A percentile compares a stretch with the other conserved stretches of the same genome.
phyloP scores from a whole-genome alignment of 2,113 vertebrate genomes.

The Ceratotherium simum region DNA sequence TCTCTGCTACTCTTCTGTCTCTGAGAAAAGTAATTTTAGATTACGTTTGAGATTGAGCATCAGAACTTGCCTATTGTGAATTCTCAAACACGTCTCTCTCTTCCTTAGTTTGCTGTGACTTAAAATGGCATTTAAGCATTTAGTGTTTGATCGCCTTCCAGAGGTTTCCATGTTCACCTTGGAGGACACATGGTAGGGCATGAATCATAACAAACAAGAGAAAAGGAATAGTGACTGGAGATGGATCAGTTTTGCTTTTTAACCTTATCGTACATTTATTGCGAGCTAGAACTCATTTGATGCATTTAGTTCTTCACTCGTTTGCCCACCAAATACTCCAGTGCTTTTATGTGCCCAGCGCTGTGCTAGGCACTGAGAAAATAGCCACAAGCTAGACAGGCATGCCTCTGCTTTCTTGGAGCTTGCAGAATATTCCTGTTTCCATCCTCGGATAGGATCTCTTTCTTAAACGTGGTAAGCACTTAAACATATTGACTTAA shows the following conservation, averaged over 20 bases:
- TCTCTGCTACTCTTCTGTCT: not conserved
- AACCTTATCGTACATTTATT: not conserved
- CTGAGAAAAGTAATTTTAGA: not conserved
- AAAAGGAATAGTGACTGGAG: not conserved
- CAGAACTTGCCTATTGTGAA: not conserved
- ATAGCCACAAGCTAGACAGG: fast-evolving
- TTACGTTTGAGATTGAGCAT: not conserved
- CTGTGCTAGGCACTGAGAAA: not conserved
- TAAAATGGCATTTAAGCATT: not conserved
- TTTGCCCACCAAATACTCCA: not conserved
- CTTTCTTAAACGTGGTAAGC: not conserved
- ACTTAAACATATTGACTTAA: not conserved
- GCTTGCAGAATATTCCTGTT: not conserved
- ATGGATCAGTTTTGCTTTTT: not conserved
- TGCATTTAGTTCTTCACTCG: not conserved
- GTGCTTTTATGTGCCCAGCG: not conserved
- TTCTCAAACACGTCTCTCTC: not conserved
- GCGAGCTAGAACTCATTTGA: not conserved
- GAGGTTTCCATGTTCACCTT: not conserved
- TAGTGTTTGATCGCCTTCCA: not conserved
- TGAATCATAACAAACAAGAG: not conserved
- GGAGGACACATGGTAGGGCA: not conserved
- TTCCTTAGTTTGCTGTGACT: not conserved
- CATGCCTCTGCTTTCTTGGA: not conserved
- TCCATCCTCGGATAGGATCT: not conserved